These are phyloP conservation scores for Mohoua ochrocephala DNA, from an alignment of 2,113 vertebrate genomes.

Conservation along the genomic window DNA sequence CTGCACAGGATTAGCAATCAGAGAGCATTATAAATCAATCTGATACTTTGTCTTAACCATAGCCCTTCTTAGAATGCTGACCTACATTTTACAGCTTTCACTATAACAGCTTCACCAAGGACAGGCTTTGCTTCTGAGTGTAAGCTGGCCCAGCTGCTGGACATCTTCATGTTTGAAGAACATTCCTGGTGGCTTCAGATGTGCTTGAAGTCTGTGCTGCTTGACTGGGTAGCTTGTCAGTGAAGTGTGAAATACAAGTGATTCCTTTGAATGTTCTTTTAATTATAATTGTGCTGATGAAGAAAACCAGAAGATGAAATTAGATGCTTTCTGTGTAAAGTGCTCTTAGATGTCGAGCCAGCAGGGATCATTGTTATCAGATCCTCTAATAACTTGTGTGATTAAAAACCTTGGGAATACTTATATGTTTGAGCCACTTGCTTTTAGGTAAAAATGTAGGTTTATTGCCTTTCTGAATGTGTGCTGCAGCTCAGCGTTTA, in stretches of 20 bases:
- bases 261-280: not conserved
- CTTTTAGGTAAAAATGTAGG: not conserved
- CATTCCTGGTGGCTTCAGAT: not conserved
- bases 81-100: not conserved
- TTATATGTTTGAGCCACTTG: not conserved
- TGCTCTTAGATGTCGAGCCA: not conserved
- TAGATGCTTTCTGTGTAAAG: not conserved
- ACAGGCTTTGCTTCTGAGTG: not conserved
- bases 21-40: slow-evolving; percentile 30
- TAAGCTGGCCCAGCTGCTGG: not conserved
- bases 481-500: not conserved
- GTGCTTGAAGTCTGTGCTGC: not conserved
- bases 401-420: not conserved
- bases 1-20: slow-evolving; percentile 29
- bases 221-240: not conserved
- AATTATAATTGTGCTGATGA: not conserved
- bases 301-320: not conserved
- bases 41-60: slow-evolving; percentile 1
- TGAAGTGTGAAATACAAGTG: not conserved
- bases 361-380: not conserved
- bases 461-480: not conserved
- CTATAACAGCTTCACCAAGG: not conserved
- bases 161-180: not conserved
- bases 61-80: not conserved
- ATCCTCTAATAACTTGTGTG: not conserved